Evolutionary conservation across 53 echinoderm and acorn worm genomes (phyloP).

Genomic region (Patiria pectinifera): DNA sequence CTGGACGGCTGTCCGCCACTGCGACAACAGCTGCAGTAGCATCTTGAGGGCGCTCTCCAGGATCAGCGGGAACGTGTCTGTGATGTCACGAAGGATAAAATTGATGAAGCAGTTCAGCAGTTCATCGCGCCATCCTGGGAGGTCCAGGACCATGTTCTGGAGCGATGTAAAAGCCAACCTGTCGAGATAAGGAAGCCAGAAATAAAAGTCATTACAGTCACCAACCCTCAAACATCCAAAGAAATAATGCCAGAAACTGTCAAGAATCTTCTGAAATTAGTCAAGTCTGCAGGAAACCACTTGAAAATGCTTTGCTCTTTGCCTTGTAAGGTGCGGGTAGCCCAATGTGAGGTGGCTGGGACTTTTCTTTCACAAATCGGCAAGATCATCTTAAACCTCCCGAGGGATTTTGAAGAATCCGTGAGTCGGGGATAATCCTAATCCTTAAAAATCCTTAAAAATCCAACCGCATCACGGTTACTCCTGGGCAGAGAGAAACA

Average conservation of each 20-base stretch:
- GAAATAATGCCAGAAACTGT: too few relatives aligned
- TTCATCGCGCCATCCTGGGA: slow-evolving; percentile 95
- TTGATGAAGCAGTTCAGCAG: slow-evolving; percentile 87
- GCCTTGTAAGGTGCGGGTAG: too few relatives aligned
- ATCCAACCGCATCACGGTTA: too few relatives aligned
- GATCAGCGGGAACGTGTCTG: slow-evolving; percentile 94
- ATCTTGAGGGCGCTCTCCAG: slow-evolving; percentile 97
- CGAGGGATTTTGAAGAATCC: background rate
- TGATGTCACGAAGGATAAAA: slow-evolving; percentile 91
- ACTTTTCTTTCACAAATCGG: too few relatives aligned
- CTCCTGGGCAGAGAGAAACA: too few relatives aligned
- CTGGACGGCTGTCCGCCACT: slow-evolving; percentile 91
- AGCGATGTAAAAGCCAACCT: slow-evolving; percentile 92
- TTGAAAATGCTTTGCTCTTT: too few relatives aligned
- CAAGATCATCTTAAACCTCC: background rate
- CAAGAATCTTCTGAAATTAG: too few relatives aligned
- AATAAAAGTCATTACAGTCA: background rate
- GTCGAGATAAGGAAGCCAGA: background rate
- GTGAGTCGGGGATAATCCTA: too few relatives aligned
- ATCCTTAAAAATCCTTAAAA: too few relatives aligned
- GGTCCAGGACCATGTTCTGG: slow-evolving; percentile 93
- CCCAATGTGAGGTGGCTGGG: too few relatives aligned
- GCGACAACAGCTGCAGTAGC: slow-evolving; percentile 93
- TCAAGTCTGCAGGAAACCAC: too few relatives aligned
- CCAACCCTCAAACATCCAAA: too few relatives aligned